These are phyloP conservation scores for Trachurus trachurus DNA, from an alignment of 2,797 vertebrate species.

Conservation along the genomic window DNA sequence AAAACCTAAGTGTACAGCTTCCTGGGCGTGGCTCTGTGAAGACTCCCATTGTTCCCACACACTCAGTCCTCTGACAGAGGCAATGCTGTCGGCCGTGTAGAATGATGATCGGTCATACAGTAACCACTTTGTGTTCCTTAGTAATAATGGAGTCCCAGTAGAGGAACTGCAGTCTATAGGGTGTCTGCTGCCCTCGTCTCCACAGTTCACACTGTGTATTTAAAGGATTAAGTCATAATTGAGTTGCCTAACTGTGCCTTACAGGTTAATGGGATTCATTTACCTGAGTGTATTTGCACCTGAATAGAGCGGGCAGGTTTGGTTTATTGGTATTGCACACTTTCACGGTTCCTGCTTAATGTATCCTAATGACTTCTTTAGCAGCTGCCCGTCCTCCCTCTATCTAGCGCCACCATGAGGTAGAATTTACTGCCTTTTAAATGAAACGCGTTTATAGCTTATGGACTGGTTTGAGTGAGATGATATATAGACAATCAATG, in stretches of 20 bases:
- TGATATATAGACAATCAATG: no score
- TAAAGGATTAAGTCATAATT: slow-evolving; percentile 77
- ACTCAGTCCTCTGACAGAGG: slow-evolving; percentile 32
- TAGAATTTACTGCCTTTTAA: neutral
- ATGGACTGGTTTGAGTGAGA: neutral
- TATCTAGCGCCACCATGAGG: neutral
- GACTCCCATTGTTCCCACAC: slow-evolving; percentile 38
- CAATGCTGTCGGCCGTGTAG: slow-evolving; percentile 31
- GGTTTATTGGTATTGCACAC: neutral
- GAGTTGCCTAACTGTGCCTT: slow-evolving; percentile 69
- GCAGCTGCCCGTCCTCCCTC: neutral
- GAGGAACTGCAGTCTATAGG: slow-evolving; percentile 43
- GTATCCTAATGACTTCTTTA: neutral
- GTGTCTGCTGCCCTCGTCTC: slow-evolving; percentile 47
- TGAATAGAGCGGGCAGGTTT: neutral
- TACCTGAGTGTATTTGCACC: slow-evolving; percentile 23
- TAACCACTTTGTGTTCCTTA: slow-evolving; percentile 25
- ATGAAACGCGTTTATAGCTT: neutral
- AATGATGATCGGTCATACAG: slow-evolving; percentile 33
- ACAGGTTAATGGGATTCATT: slow-evolving; percentile 78
- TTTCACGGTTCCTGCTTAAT: neutral
- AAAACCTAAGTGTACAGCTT: slow-evolving; percentile 1
- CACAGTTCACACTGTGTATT: slow-evolving; percentile 48
- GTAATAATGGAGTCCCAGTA: slow-evolving; percentile 43
- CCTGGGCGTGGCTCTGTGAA: slow-evolving; percentile 6